Evolutionary conservation across 2,797 vertebrate genomes (phyloP).

Genomic region (Loris lydekkerianus): DNA sequence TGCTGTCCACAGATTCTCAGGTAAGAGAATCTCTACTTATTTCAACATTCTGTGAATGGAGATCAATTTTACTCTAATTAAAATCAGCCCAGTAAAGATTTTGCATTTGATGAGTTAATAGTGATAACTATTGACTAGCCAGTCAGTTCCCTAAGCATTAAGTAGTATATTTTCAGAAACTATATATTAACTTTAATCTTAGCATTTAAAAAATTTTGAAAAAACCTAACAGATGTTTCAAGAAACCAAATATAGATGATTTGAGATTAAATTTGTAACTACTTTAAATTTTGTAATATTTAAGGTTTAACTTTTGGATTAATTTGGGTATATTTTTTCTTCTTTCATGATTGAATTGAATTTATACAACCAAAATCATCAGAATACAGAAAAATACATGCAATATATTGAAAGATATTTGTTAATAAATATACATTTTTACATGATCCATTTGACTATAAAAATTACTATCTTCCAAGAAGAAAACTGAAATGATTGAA

Average conservation of each 20-base stretch:
- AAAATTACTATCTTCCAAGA: background rate
- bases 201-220: background rate
- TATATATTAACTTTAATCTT: background rate
- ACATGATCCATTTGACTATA: background rate
- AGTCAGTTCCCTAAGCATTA: background rate
- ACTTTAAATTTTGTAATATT: background rate
- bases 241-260: background rate
- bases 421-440: background rate
- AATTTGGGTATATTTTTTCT: background rate
- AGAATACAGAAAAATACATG: background rate
- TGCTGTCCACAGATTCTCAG: background rate
- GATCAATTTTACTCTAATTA: background rate
- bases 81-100: background rate
- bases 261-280: background rate
- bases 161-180: background rate
- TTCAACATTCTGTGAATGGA: fast-evolving
- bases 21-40: background rate
- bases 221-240: background rate
- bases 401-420: background rate
- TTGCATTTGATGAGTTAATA: background rate
- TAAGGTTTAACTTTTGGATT: background rate
- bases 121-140: background rate
- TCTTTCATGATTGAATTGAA: background rate
- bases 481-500: background rate
- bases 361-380: background rate